Base-by-base conservation (phyloP, 2,888 invertebrate species). In the Cheilosia variabilis region DNA sequence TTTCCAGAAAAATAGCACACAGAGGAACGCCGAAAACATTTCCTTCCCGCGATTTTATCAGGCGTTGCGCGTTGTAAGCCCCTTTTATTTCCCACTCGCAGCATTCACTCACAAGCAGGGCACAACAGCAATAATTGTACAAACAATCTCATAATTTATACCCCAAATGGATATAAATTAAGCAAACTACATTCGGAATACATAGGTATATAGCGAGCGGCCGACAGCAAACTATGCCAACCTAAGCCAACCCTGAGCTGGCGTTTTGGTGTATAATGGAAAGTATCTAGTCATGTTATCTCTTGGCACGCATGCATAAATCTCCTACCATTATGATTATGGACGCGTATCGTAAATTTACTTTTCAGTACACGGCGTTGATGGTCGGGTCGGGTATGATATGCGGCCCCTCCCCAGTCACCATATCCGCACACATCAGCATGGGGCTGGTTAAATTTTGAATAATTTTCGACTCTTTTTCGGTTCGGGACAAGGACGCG, bases 271-370 rank as follows among this genome's bases (percentile, higher is more conserved):
- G 19, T 6, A 27, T 6, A 27, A 86, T 86, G 86, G 81, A 81
- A 86, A 77, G 86, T 86, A 86, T 86, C 86, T 86, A 77, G 81
- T 68, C 75, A 72, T 86, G 86, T 81, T 86, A 86, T 86, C 86
- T 77, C 15, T 45, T 66, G 62, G 47, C 86, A 86, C 81, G 86
- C 81, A 86, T 76, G 81, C 86, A 80, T 80, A 86, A 81, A 86
- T 86, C 76, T 77, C 62, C 72, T 86, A 81, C 72, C 66, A 81
- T 86, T 86, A 86, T 86, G 72, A 79, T 58, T 79, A 66, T 47
- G 81, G 77, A 15, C 63, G 76, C 55, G 81, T 75, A 83, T 76
- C 80, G 81, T 81, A 81, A 86, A 81, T 76, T 76, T 55, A 72
- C 50, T 66, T 80, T 63, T 69, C 58, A 65, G 65, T 62, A 53